Conservation (phyloP, 2,113 vertebrate genomes). For the Corynorhinus townsendii region DNA sequence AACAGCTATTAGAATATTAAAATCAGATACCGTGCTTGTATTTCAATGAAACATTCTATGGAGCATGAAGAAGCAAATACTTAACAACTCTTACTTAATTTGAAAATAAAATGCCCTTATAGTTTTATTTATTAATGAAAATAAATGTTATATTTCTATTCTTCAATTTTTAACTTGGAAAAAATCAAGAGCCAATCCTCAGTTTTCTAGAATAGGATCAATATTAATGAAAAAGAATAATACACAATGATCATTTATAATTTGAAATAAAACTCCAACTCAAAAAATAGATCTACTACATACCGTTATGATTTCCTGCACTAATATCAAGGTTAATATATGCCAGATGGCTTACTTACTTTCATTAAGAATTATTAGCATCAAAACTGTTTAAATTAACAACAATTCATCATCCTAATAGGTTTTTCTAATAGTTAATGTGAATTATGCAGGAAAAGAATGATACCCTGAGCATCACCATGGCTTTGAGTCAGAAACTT, state of each 20-base stretch:
- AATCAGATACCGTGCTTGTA: neutral
- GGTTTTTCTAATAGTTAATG: conserved; percentile 59
- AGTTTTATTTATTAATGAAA: conserved; percentile 39
- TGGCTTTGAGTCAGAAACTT: conserved; percentile 39
- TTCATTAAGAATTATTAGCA: conserved; percentile 73
- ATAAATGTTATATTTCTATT: neutral
- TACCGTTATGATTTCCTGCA: conserved; percentile 36
- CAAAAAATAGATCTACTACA: conserved; percentile 42
- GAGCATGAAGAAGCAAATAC: neutral
- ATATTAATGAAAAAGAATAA: conserved; percentile 45
- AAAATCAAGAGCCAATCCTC: neutral
- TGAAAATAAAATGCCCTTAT: conserved; percentile 44
- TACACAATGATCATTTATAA: conserved; percentile 2
- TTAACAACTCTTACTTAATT: conserved; percentile 41
- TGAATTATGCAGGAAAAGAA: conserved; percentile 59
- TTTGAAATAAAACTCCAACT: conserved; percentile 11
- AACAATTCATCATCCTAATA: conserved; percentile 72
- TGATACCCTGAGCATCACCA: neutral
- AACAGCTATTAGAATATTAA: conserved; percentile 39
- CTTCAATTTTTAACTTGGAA: conserved; percentile 34
- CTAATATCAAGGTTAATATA: conserved; percentile 66
- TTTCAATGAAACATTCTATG: neutral
- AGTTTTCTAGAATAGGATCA: neutral
- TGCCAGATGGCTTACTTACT: conserved; percentile 68
- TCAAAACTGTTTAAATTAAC: conserved; percentile 66